Evolutionary conservation across 2,113 vertebrate genomes (phyloP).

Genomic region (Pseudorasbora parva): DNA sequence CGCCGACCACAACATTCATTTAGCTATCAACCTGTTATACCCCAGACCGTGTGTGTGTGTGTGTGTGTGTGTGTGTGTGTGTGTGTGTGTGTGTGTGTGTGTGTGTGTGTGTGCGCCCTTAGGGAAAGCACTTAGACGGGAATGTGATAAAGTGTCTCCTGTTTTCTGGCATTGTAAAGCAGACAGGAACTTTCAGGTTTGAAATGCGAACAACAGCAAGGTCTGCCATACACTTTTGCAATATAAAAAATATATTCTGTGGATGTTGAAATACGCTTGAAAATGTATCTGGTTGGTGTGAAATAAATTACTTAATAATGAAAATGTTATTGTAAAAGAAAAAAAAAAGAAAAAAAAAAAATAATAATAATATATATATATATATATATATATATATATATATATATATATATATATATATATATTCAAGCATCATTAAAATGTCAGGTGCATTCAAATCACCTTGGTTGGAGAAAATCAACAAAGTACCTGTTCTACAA

Average conservation of each 20-base stretch:
- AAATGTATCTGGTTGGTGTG: too few species aligned
- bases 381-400: too few species aligned
- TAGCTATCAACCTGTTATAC: conserved; percentile 19
- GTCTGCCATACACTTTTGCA: background rate
- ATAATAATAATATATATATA: too few species aligned
- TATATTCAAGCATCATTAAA: too few species aligned
- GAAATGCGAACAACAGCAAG: background rate
- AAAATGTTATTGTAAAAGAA: too few species aligned
- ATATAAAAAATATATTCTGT: background rate
- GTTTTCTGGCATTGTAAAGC: background rate
- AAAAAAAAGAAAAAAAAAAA: too few species aligned
- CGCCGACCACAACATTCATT: background rate
- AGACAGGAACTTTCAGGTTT: background rate
- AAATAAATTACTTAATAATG: too few species aligned
- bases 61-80: background rate
- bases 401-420: too few species aligned
- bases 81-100: too few species aligned
- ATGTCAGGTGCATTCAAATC: too few species aligned
- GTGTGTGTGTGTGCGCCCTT: background rate
- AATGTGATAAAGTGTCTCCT: conserved; percentile 25
- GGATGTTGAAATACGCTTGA: background rate
- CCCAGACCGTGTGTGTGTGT: background rate
- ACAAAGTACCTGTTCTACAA: too few species aligned
- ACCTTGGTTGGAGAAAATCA: too few species aligned
- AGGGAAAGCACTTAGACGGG: conserved; percentile 3